Percentiles rank a stretch among this genome's conserved stretches.
These are phyloP conservation scores for Halcyon chelicuti DNA, from an alignment of 2,797 vertebrate species.

Conservation along the genomic window DNA sequence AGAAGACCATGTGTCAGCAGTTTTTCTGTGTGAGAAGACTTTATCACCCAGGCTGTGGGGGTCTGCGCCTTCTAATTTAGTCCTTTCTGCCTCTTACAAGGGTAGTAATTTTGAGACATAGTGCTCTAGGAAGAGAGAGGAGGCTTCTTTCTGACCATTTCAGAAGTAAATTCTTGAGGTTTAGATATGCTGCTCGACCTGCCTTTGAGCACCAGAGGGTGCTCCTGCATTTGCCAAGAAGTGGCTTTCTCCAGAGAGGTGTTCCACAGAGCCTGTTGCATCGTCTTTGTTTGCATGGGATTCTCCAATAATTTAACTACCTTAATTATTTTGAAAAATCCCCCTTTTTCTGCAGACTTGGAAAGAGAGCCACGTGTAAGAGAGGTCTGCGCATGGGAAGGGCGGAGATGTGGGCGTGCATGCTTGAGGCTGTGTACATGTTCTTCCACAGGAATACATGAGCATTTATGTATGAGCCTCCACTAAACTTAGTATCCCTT, in stretches of 20 bases:
- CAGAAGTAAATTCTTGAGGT: not conserved
- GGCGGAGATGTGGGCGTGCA: not conserved
- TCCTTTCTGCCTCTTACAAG: not conserved
- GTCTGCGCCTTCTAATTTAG: not conserved
- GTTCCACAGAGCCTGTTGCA: not conserved
- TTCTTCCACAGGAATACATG: not conserved
- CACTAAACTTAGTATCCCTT: not conserved
- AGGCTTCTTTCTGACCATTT: not conserved
- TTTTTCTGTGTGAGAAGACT: not conserved
- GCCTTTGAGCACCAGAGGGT: slow-evolving; percentile 67
- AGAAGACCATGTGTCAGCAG: not conserved
- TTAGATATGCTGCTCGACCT: not conserved
- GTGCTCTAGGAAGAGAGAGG: not conserved
- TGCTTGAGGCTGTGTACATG: not conserved
- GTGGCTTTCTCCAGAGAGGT: rapidly evolving
- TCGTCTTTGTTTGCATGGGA: not conserved
- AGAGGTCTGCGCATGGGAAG: not conserved
- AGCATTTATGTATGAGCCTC: not conserved
- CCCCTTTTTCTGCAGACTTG: not conserved
- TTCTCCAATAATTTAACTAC: not conserved
- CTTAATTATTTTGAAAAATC: not conserved
- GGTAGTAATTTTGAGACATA: not conserved
- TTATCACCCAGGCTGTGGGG: not conserved
- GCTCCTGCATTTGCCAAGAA: not conserved
- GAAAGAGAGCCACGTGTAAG: not conserved